Evolutionary conservation across 2,888 invertebrate genomes (phyloP), one percentile per base, ranked within the genome.

Genomic region (Digitonthophagus gazella): DNA sequence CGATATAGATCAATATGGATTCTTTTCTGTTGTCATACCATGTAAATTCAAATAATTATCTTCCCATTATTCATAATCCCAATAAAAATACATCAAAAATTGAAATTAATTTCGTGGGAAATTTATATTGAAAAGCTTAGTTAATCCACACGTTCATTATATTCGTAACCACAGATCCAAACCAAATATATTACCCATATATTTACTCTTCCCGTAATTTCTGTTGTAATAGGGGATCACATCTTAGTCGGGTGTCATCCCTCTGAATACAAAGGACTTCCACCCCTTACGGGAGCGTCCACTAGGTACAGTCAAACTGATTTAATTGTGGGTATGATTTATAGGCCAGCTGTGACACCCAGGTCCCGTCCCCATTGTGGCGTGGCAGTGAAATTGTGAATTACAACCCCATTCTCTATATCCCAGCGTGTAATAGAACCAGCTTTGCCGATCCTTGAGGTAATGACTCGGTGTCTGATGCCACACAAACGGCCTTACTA

Each of bases 291-390:
- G 76, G 75, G 15, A 16, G 55, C 15, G 54, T 19, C 5, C 56
- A 14, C 8, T 67, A 69, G 67, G 58, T 67, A 70, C 61, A 77
- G 79, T 76, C 75, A 79, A 79, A 78, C 80, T 78, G 80, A 81
- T 81, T 80, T 80, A 80, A 81, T 80, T 80, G 80, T 80, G 76
- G 75, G 74, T 72, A 74, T 81, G 81, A 81, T 81, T 80, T 80
- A 81, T 80, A 78, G 74, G 71, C 75, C 72, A 74, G 64, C 73
- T 78, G 78, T 78, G 78, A 80, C 79, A 77, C 75, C 75, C 75
- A 75, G 77, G 78, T 80, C 71, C 78, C 78, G 72, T 68, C 69
- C 69, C 72, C 69, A 73, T 73, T 74, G 73, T 73, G 69, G 71
- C 67, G 67, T 67, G 71, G 71, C 72, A 71, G 72, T 69, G 72